Base-by-base conservation (phyloP, 2,888 invertebrate species). In the Dugesia japonica region DNA sequence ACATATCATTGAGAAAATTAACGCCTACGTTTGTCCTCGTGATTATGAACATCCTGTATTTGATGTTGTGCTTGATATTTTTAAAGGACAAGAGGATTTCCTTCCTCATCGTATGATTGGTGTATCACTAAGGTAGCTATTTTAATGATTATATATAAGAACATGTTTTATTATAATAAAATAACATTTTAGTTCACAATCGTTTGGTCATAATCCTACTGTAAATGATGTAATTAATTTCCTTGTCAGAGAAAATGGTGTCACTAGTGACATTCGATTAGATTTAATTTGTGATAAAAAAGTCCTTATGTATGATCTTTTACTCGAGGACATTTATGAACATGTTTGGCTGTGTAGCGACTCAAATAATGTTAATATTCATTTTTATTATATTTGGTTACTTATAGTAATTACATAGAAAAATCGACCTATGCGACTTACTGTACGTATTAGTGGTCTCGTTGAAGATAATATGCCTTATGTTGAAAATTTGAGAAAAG, bases 21-120 rank as follows among this genome's bases (percentile, higher is more conserved):
- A 42, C 26, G 75, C 75, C 9, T 27, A 26, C 20, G 27, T 75
- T 26, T 71, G 71, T n/a, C 75, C 75, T 1, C 1, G 26, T 1
- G 75, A 75, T 17, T 56, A 33, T 26, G 75, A 75, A 26, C 26
- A 28, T 27, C 75, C 75, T 13, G 26, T 71, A 9, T 75, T 75
- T 20, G 27, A 27, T 13, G 28, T 75, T 20, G 38, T 28, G 4
- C 71, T 75, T 17, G 75, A 75, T 27, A 75, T 71, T 17, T 75
- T 75, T 42, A 28, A 38, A 26, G 75, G 75, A 17, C 75, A 75
- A 20, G 75, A 75, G 26, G 75, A 75, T 15, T 75, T 42, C 26
- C 71, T 75, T 15, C 71, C 71, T 26, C 26, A 26, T 71, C 42
- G 75, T 15, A 75, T 38, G 26, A 75, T 42, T 4, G 38, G 38